Conservation (phyloP, 2,888 invertebrate species). For the Cerastis rubricosa region DNA sequence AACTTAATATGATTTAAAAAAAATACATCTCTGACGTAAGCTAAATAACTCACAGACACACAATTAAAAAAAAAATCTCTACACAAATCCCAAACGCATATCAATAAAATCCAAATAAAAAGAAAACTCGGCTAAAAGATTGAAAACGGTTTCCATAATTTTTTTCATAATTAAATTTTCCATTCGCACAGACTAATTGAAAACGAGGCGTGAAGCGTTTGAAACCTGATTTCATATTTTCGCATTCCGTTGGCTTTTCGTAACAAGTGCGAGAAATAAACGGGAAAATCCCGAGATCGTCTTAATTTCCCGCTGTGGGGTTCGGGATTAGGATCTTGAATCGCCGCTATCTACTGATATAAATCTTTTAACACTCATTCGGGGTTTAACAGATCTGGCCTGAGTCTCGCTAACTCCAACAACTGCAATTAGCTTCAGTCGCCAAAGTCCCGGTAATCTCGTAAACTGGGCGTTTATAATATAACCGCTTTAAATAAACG, state of each 20-base stretch:
- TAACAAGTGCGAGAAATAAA: conserved; percentile 55
- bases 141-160: conserved; percentile 36
- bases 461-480: conserved; percentile 81
- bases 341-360: conserved; percentile 83
- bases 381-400: conserved; percentile 82
- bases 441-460: conserved; percentile 84
- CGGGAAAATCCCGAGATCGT: conserved; percentile 74
- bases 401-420: conserved; percentile 84
- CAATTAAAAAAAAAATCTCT: background rate
- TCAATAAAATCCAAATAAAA: conserved; percentile 19
- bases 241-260: conserved; percentile 32
- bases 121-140: conserved; percentile 42
- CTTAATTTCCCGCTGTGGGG: conserved; percentile 84
- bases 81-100: conserved; percentile 8
- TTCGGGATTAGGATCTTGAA: conserved; percentile 77
- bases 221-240: conserved; percentile 48
- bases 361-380: conserved; percentile 90
- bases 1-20: too few species aligned
- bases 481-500: conserved; percentile 64
- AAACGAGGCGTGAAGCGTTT: conserved; percentile 35
- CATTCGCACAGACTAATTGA: conserved; percentile 45
- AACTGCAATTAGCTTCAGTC: conserved; percentile 88
- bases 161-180: conserved; percentile 42
- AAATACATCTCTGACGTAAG: too few species aligned
- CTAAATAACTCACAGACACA: background rate